Percentiles rank a stretch among this genome's conserved stretches.
Conservation (phyloP, 2,797 vertebrate species). For the Coregonus sp. region DNA sequence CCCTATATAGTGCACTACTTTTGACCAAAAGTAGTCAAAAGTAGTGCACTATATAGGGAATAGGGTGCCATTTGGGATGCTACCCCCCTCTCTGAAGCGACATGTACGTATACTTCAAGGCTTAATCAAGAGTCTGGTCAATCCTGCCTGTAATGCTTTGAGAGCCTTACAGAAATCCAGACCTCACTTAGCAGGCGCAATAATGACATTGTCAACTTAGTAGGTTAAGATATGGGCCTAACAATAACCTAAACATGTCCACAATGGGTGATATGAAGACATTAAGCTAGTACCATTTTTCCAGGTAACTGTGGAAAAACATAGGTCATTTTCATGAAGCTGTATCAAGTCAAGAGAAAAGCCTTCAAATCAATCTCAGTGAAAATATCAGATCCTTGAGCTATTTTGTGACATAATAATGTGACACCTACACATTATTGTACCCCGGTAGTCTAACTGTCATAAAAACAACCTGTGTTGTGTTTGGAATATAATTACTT, state of each 20-base stretch:
- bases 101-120: neutral
- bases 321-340: too few relatives aligned
- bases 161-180: neutral
- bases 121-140: neutral
- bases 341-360: too few relatives aligned
- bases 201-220: neutral
- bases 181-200: neutral
- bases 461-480: slow-evolving; percentile 32
- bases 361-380: too few relatives aligned
- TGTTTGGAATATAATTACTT: slow-evolving; percentile 54
- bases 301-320: too few relatives aligned
- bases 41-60: neutral
- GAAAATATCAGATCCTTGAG: too few relatives aligned
- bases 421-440: neutral
- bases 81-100: neutral
- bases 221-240: too few relatives aligned
- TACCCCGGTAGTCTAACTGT: slow-evolving; percentile 9
- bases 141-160: neutral
- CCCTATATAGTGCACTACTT: too few relatives aligned
- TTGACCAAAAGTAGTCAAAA: neutral
- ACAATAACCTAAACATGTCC: too few relatives aligned
- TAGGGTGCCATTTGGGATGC: neutral
- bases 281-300: too few relatives aligned
- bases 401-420: too few relatives aligned
- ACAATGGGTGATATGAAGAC: too few relatives aligned